A percentile compares a stretch with the other conserved stretches of the same genome.
phyloP scores from a whole-genome alignment of 2,888 invertebrate species.

The Cataglyphis albicans region DNA sequence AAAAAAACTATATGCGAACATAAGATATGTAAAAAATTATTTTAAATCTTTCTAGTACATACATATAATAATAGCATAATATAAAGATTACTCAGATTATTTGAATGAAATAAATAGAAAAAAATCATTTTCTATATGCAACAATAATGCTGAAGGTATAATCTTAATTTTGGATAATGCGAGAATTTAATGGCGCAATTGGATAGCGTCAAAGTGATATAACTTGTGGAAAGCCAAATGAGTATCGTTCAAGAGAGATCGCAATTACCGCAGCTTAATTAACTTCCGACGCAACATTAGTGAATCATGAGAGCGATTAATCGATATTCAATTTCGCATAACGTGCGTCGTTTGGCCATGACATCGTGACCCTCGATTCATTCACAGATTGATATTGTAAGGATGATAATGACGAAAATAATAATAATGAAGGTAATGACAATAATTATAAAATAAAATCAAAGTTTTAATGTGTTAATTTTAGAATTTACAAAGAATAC shows the following conservation, averaged over 20 bases:
- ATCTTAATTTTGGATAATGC: slow-evolving; percentile 36
- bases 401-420: slow-evolving; percentile 29
- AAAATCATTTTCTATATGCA: not conserved
- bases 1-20: not conserved
- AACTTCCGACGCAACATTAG: slow-evolving; percentile 65
- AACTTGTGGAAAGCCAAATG: slow-evolving; percentile 40
- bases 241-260: slow-evolving; percentile 44
- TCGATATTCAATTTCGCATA: slow-evolving; percentile 71
- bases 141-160: slow-evolving; percentile 15
- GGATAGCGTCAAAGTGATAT: slow-evolving; percentile 47
- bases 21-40: not conserved
- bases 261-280: slow-evolving; percentile 64
- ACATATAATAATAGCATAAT: not conserved
- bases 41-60: not conserved
- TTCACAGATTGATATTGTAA: slow-evolving; percentile 32
- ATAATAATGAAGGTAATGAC: not conserved
- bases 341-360: slow-evolving; percentile 58
- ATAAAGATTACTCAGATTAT: not conserved
- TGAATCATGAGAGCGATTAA: slow-evolving; percentile 69
- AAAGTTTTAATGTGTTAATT: not conserved
- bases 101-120: not conserved
- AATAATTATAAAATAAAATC: slow-evolving; percentile 19
- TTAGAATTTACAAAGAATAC: slow-evolving; percentile 8
- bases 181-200: slow-evolving; percentile 43
- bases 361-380: slow-evolving; percentile 43